A percentile compares a stretch with the other conserved stretches of the same genome.
Evolutionary conservation across 1,140 invertebrate species (phyloP).

Genomic region (Amphibalanus amphitrite): DNA sequence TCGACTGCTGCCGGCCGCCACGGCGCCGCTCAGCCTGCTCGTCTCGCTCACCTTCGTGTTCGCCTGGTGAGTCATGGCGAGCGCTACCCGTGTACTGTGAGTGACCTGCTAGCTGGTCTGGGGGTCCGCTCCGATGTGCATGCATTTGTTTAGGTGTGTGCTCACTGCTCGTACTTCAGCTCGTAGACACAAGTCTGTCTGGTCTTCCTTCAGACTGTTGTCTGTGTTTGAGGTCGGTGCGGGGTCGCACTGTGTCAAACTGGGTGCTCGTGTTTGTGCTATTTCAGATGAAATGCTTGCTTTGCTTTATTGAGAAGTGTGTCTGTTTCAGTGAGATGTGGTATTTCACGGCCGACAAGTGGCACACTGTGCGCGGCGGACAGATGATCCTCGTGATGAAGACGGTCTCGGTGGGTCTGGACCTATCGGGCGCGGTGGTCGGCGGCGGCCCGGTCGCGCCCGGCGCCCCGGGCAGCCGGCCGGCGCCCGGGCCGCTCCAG

Average conservation of each 20-base stretch:
- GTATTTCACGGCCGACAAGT: conserved; percentile 39
- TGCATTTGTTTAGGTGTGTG: too few species aligned
- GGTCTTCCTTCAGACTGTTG: background rate
- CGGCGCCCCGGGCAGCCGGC: conserved; percentile 9
- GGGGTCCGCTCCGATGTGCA: too few species aligned
- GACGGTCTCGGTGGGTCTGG: conserved; percentile 64
- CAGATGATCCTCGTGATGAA: conserved; percentile 89
- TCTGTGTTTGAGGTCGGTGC: conserved; percentile 8
- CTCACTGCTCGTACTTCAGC: background rate
- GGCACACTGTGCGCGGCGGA: conserved; percentile 73
- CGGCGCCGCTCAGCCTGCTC: background rate
- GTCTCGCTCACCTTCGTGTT: background rate
- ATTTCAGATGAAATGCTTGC: conserved; percentile 25
- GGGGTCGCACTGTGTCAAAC: conserved; percentile 22
- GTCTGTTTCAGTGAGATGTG: conserved; percentile 39
- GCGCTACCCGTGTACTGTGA: too few species aligned
- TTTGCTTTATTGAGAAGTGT: conserved; percentile 26
- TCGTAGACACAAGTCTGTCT: background rate
- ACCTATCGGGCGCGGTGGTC: conserved; percentile 36
- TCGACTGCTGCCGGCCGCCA: background rate
- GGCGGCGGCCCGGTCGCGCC: conserved; percentile 5
- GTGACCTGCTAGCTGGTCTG: too few species aligned
- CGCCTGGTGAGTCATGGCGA: background rate
- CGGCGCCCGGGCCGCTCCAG: background rate
- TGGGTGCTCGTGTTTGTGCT: conserved; percentile 23